These are phyloP conservation scores for Microchirus variegatus DNA, from an alignment of 2,797 vertebrate species.

Conservation along the genomic window DNA sequence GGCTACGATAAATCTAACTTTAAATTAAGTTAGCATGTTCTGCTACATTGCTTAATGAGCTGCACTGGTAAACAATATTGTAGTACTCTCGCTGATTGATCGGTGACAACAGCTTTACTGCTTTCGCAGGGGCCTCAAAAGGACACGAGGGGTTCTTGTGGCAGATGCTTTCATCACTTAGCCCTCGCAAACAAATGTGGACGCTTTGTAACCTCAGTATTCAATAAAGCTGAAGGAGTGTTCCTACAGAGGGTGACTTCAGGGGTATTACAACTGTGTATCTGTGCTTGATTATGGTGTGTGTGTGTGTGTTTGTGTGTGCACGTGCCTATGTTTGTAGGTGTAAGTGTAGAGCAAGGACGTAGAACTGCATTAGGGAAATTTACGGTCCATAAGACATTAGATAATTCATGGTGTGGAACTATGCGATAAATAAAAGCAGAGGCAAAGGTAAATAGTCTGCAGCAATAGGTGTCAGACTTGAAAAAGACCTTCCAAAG, in stretches of 20 bases:
- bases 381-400: constrained; percentile 83
- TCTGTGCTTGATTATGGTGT: constrained; percentile 23
- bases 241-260: constrained; percentile 63
- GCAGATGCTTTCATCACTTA: constrained; percentile 59
- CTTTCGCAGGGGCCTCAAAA: constrained; percentile 64
- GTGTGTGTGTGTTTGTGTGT: constrained; percentile 40
- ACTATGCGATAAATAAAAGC: constrained; percentile 80
- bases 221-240: constrained; percentile 52
- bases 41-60: constrained; percentile 81
- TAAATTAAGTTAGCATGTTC: constrained; percentile 83
- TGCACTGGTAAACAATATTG: constrained; percentile 76
- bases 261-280: constrained; percentile 50
- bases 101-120: constrained; percentile 66
- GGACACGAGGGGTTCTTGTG: constrained; percentile 52
- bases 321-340: constrained; percentile 45
- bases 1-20: constrained; percentile 76
- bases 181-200: constrained; percentile 50
- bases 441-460: constrained; percentile 76
- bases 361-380: constrained; percentile 78
- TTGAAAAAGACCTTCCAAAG: constrained; percentile 78
- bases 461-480: constrained; percentile 72
- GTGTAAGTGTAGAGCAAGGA: constrained; percentile 62
- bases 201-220: constrained; percentile 50
- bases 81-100: constrained; percentile 72
- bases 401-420: constrained; percentile 81